Conservation (phyloP, 2,888 invertebrate genomes). For the Zaprionus bogoriensis region DNA sequence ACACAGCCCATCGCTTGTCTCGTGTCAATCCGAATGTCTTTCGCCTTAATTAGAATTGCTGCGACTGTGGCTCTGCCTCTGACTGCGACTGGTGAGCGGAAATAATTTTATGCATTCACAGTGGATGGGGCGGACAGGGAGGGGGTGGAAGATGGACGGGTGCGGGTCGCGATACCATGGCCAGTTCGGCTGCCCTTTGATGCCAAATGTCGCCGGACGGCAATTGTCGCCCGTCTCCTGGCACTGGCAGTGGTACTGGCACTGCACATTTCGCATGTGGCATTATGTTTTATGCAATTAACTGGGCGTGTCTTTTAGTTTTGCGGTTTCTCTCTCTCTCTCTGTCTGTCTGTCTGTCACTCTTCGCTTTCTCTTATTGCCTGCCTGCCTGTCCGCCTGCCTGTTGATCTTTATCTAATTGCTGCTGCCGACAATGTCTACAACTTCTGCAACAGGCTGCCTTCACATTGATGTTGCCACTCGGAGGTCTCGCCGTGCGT, state of each 20-base stretch:
- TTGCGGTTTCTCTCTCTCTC: constrained; percentile 53
- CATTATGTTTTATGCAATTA: constrained; percentile 72
- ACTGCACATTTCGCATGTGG: constrained; percentile 42
- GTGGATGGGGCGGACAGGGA: constrained; percentile 6
- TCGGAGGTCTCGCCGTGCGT: constrained; percentile 27
- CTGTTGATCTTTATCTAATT: constrained; percentile 74
- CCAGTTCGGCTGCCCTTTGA: constrained; percentile 69
- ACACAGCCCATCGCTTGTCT: constrained; percentile 71
- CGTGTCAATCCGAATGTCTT: constrained; percentile 77
- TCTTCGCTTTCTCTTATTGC: neutral
- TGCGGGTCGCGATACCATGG: constrained; percentile 10
- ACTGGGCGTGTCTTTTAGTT: constrained; percentile 65
- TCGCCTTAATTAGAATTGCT: constrained; percentile 75
- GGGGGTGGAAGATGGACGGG: neutral
- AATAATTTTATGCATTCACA: constrained; percentile 72
- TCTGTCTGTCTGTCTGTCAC: neutral
- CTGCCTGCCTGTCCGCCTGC: constrained; percentile 17
- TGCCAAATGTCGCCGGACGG: constrained; percentile 73
- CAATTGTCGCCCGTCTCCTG: constrained; percentile 34
- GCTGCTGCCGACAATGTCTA: constrained; percentile 52
- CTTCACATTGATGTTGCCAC: constrained; percentile 30
- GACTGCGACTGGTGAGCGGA: constrained; percentile 56
- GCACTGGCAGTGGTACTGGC: no score
- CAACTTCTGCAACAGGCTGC: constrained; percentile 33
- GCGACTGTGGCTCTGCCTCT: no score